These are phyloP conservation scores for Regulus satrapa DNA, from an alignment of 2,113 vertebrate genomes.

Conservation along the genomic window DNA sequence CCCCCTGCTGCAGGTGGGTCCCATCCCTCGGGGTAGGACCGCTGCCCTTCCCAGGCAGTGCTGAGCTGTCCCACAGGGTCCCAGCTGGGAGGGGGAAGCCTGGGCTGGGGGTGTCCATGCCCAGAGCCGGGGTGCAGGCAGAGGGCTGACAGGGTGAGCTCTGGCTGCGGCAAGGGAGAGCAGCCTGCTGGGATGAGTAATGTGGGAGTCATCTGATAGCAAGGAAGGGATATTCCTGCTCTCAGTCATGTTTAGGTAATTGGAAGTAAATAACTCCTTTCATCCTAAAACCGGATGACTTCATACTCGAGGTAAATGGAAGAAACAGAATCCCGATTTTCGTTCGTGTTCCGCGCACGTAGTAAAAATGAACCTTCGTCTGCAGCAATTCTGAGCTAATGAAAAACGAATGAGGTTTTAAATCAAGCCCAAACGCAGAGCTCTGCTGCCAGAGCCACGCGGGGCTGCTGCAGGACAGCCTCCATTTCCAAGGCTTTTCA, in stretches of 20 bases:
- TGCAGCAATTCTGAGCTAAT: constrained; percentile 65
- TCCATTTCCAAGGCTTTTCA: constrained; percentile 25
- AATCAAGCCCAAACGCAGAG: constrained; percentile 44
- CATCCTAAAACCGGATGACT: neutral
- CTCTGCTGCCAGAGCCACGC: neutral
- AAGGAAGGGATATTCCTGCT: neutral
- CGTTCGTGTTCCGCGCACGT: neutral
- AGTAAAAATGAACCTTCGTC: constrained; percentile 53
- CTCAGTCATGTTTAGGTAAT: neutral
- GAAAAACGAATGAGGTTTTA: constrained; percentile 66
- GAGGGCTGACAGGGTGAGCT: neutral
- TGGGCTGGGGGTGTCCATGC: neutral
- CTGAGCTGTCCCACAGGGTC: neutral
- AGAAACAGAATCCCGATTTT: constrained; percentile 32
- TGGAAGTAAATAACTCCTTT: constrained; percentile 29
- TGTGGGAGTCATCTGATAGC: neutral
- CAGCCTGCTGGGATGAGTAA: neutral
- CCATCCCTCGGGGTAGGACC: neutral
- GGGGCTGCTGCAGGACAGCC: constrained; percentile 34
- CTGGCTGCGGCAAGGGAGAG: rapidly evolving
- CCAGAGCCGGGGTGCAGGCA: neutral
- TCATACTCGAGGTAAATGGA: neutral
- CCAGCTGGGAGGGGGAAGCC: too few relatives aligned
- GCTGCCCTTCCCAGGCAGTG: neutral
- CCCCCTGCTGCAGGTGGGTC: too few relatives aligned